Conservation (phyloP, 1,140 invertebrate species). For the Magallana gigas region DNA sequence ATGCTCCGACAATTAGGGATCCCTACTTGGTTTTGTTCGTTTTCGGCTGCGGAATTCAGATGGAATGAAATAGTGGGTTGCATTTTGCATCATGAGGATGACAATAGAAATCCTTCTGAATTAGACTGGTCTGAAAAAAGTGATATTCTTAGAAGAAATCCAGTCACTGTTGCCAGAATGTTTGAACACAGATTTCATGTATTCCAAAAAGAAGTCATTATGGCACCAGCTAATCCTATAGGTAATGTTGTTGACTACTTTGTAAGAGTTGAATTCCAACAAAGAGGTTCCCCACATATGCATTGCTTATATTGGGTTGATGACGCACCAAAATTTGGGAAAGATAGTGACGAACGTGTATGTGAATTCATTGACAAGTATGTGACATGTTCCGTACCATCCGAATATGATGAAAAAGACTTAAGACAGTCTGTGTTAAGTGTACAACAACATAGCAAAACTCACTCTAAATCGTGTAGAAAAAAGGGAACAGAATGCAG, state of each 20-base stretch:
- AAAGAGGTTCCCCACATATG: too few relatives aligned
- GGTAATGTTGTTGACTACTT: too few relatives aligned
- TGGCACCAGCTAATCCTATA: conserved; percentile 43
- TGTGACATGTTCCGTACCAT: conserved; percentile 38
- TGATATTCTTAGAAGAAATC: conserved; percentile 22
- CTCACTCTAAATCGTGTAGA: conserved; percentile 39
- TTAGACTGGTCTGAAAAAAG: too few relatives aligned
- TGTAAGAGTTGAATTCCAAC: too few relatives aligned
- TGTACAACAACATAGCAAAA: conserved; percentile 41
- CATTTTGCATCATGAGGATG: conserved; percentile 34
- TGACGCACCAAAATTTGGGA: conserved; percentile 64
- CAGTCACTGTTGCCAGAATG: conserved; percentile 35
- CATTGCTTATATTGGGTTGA: conserved; percentile 66
- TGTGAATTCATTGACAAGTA: conserved; percentile 43
- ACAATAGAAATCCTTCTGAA: too few relatives aligned
- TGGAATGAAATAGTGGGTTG: conserved; percentile 52
- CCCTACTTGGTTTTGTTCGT: too few relatives aligned
- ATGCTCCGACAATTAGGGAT: too few relatives aligned
- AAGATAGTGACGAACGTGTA: conserved; percentile 31
- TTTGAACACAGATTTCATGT: conserved; percentile 43
- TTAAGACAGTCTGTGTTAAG: not conserved
- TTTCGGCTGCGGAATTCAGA: conserved; percentile 36
- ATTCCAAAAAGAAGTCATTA: conserved; percentile 34
- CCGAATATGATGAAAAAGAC: not conserved
- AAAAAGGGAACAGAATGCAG: conserved; percentile 1